phyloP scores from a whole-genome alignment of 1,140 invertebrate genomes.

The Ctenoplectra terminalis region DNA sequence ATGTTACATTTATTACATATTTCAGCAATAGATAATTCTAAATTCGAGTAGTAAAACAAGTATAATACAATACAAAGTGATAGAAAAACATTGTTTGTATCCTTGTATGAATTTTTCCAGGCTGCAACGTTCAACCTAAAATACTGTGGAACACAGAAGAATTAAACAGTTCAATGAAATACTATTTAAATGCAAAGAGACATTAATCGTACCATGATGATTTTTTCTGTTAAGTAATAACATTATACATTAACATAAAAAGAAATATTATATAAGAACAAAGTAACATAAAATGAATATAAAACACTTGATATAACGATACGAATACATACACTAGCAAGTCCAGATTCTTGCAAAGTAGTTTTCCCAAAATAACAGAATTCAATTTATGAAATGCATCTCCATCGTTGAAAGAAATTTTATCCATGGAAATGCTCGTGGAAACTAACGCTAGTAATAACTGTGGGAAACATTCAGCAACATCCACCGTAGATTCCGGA shows the following conservation, averaged over 20 bases:
- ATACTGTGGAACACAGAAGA: background rate
- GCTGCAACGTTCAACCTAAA: background rate
- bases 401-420: slow-evolving; percentile 26
- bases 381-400: slow-evolving; percentile 74
- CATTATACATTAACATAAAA: background rate
- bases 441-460: slow-evolving; percentile 76
- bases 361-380: slow-evolving; percentile 80
- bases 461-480: slow-evolving; percentile 80
- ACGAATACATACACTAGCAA: slow-evolving; percentile 82
- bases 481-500: slow-evolving; percentile 69
- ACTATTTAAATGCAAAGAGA: no score
- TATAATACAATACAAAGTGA: background rate
- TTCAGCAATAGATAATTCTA: background rate
- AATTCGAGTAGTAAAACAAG: slow-evolving; percentile 1
- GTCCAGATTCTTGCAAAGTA: slow-evolving; percentile 81
- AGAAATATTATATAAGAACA: background rate
- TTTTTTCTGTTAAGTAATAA: background rate
- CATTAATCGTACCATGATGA: slow-evolving; percentile 14
- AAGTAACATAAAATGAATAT: slow-evolving; percentile 44
- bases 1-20: slow-evolving; percentile 8
- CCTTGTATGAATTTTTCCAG: background rate
- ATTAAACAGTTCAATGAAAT: background rate
- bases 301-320: background rate
- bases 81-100: background rate
- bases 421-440: slow-evolving; percentile 66